phyloP scores from a whole-genome alignment of 2,113 vertebrate genomes.

The Pseudonaja textilis region DNA sequence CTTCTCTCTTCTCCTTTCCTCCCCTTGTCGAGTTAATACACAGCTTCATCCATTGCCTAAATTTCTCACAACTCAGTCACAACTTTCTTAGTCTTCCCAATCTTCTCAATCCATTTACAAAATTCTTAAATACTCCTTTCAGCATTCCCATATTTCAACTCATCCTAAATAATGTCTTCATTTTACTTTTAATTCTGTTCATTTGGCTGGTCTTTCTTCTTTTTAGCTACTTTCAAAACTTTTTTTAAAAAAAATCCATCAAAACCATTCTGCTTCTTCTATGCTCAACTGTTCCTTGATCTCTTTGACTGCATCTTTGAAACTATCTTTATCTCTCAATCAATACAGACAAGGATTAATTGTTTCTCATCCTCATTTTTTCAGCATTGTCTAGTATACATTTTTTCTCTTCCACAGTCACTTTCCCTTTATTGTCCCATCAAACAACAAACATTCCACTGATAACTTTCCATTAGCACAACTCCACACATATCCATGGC shows the following conservation, averaged over 20 bases:
- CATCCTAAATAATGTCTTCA: not conserved
- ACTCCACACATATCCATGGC: not conserved
- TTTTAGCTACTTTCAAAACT: not conserved
- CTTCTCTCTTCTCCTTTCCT: not conserved
- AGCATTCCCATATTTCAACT: not conserved
- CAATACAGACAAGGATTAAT: not conserved
- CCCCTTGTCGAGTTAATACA: not conserved
- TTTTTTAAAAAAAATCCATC: not conserved
- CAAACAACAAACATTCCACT: not conserved
- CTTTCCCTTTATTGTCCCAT: not conserved
- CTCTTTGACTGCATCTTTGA: not conserved
- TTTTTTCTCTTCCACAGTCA: not conserved
- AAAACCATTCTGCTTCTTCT: not conserved
- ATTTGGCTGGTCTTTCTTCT: not conserved
- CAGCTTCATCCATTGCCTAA: not conserved
- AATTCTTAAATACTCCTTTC: not conserved
- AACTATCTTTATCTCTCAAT: not conserved
- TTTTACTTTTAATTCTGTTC: not conserved
- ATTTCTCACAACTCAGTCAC: not conserved
- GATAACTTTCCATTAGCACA: not conserved
- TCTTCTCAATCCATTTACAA: not conserved
- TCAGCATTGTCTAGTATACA: not conserved
- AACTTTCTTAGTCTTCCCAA: not conserved
- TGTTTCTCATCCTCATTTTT: not conserved
- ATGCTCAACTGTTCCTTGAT: not conserved